These are phyloP conservation scores for Caradrina kadenii DNA, from an alignment of 2,888 invertebrate genomes.

Conservation along the genomic window DNA sequence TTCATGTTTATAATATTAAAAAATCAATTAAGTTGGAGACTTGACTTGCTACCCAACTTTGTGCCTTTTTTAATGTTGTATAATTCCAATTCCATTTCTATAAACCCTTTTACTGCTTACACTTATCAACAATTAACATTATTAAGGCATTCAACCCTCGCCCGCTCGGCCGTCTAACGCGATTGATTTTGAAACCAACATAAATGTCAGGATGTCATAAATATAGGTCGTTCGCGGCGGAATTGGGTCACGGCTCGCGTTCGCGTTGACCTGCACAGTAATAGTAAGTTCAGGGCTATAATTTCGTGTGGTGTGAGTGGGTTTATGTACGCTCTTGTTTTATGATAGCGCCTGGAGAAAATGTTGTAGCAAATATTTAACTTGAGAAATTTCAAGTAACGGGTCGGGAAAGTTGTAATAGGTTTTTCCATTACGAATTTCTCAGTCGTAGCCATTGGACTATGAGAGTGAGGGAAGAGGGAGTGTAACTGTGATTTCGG, in stretches of 20 bases:
- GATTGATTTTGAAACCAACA: constrained; percentile 45
- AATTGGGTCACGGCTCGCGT: constrained; percentile 46
- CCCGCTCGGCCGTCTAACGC: constrained; percentile 24
- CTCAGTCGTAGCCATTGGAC: no score
- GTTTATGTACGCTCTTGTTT: constrained; percentile 1
- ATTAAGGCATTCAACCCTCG: constrained; percentile 24
- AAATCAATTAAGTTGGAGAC: no score
- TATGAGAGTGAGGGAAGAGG: no score
- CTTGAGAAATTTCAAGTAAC: no score
- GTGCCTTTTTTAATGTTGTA: no score
- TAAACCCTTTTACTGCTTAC: not conserved
- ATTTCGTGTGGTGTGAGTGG: constrained; percentile 1
- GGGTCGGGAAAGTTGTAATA: no score
- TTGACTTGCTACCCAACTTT: no score
- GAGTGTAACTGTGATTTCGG: no score
- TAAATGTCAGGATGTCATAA: constrained; percentile 57
- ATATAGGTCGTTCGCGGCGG: constrained; percentile 39
- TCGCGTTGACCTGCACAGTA: constrained; percentile 25
- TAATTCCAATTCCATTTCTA: not conserved
- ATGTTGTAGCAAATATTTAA: constrained; percentile 13
- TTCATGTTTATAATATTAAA: no score
- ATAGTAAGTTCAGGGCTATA: constrained; percentile 39
- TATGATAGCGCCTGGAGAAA: constrained; percentile 25
- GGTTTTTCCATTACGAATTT: no score
- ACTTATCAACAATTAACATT: constrained; percentile 20